These are phyloP conservation scores for Phrynosoma blainvillii DNA, from an alignment of 2,113 vertebrate genomes.

Conservation along the genomic window DNA sequence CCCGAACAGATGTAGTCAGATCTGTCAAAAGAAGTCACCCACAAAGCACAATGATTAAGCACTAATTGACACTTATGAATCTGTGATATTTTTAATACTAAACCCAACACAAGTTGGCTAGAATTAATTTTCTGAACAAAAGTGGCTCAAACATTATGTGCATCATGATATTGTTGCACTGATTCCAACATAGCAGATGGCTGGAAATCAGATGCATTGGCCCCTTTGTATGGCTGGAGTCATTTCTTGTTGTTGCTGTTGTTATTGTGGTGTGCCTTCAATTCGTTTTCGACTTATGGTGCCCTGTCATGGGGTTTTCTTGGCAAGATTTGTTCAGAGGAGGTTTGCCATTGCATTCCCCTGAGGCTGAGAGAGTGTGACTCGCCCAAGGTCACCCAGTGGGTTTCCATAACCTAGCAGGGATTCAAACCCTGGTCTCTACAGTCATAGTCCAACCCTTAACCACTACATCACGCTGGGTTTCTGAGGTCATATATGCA, in stretches of 20 bases:
- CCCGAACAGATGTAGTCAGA: neutral
- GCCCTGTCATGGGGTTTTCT: too few species aligned
- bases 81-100: neutral
- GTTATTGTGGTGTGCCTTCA: too few species aligned
- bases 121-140: neutral
- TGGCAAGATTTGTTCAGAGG: too few species aligned
- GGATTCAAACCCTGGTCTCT: too few species aligned
- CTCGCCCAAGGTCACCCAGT: too few species aligned
- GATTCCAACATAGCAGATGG: neutral
- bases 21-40: neutral
- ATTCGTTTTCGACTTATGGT: too few species aligned
- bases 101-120: neutral
- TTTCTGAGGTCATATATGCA: slow-evolving; percentile 31
- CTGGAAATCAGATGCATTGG: neutral
- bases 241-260: neutral
- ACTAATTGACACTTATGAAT: neutral
- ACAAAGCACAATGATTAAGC: neutral
- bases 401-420: too few species aligned
- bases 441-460: too few species aligned
- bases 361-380: too few species aligned
- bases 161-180: neutral
- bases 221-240: slow-evolving; percentile 44
- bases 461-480: too few species aligned
- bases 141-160: neutral
- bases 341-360: too few species aligned